Base-by-base conservation (phyloP, 2,797 vertebrate genomes). In the Nyctalus aviator region DNA sequence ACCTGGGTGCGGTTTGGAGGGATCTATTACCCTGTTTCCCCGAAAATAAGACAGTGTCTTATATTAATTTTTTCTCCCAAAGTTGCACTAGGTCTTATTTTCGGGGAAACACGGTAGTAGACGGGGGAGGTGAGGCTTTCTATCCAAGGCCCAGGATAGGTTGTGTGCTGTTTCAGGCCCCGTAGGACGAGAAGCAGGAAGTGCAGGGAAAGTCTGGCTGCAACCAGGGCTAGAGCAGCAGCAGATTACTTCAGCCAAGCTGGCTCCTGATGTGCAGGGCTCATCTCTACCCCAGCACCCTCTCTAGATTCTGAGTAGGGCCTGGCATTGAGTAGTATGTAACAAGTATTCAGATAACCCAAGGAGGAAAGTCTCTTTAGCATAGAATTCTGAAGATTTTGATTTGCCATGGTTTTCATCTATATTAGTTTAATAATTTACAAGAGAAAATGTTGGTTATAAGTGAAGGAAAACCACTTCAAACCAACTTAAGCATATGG, bases 381-480 rank as follows among this genome's bases (percentile, higher is more conserved):
- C 68, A 71, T 32, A 57, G 69, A 84, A 69, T 91, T 93, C 82
- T 86, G 32, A 76, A 90, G 75, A 73, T 91, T 94, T 93, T 89
- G 41, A 88, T 88, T 95, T 94, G 48, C 69, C 7, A 1, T 77
- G 64, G 23, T 88, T 89, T 84, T 90, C 66, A 64, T 93, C 69
- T 62, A 5, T 94, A 87, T 87, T 81, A 53, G 75, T 82, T 95
- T 93, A 91, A 84, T 90, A 64, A 75, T 78, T 95, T 94, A 78
- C 23, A 30, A 81, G 90, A 90, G 55, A 93, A 88, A 94, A 76
- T 93, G 30, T 72, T 87, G 55, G 50, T 87, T 94, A 17, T 77
- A 87, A 88, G 59, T 93, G 73, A 94, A 89, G 79, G 82, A 94
- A 84, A 94, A 87, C 89, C 68, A 94, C 86, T 89, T 96, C 95